Base-by-base conservation (phyloP, 1,140 invertebrate species). In the Trichoplusia ni region DNA sequence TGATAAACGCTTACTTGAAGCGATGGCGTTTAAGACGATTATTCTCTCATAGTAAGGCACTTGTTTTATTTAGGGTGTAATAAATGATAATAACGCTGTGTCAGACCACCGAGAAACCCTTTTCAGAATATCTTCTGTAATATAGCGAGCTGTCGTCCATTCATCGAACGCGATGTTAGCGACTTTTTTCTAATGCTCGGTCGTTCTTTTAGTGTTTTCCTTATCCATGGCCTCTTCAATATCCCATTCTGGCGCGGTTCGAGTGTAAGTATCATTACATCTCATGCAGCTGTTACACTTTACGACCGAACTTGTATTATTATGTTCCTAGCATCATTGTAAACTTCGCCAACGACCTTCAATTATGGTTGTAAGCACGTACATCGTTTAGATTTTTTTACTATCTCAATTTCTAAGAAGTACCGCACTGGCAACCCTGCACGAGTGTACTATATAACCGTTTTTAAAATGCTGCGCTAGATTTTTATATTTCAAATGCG, bases 241-340 rank as follows among this genome's bases (percentile, higher is more conserved):
- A 76, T 76, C 74, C 66, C 75, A 76, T 75, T 78, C 62, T 35
- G 71, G 44, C 59, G 78, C 68, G 67, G 74, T 81, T 69, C 58
- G 59, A 77, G 65, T 71, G 44, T 66, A 76, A 76, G 69, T 75
- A 84, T 82, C 75, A 78, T 85, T 79, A 82, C 74, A 76, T 76
- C 61, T 73, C 78, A 75, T 82, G 74, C 81, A 87, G 82, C 84
- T 84, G 86, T 87, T 86, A 85, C 86, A 72, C 49, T 87, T 87
- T 82, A 83, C 75, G 75, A 64, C 56, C 67, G 40, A 87, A 87
- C 82, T 86, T 85, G 75, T 80, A 84, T 87, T 80, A 85, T 87
- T 82, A 84, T 81, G 71, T 79, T 75, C 66, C 66, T 61, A 75
- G 61, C 71, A 76, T 79, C 69, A 79, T 77, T 79, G 69, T 68